phyloP scores from a whole-genome alignment of 2,888 invertebrate species.

The Glyphotaelius pellucidus region DNA sequence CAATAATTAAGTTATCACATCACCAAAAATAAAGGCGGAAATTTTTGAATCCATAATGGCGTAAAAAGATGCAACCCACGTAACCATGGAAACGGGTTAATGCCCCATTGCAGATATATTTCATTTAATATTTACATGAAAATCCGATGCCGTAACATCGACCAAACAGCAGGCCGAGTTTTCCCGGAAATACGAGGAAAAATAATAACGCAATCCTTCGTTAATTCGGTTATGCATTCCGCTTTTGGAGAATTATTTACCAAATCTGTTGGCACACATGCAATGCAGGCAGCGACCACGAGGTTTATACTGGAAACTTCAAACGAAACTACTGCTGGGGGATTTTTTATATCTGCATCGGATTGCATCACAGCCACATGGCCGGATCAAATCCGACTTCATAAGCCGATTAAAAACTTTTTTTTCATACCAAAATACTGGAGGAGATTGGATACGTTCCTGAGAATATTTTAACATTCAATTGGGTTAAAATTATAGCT shows the following conservation, averaged over 20 bases:
- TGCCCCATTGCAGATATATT: neutral
- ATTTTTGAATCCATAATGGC: neutral
- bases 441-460: too few species aligned
- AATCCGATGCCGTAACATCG: neutral
- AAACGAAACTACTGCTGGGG: neutral
- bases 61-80: neutral
- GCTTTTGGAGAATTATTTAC: neutral
- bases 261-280: constrained; percentile 2
- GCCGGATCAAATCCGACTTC: neutral
- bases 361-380: neutral
- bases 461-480: too few species aligned
- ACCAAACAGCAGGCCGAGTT: neutral
- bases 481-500: too few species aligned
- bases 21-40: neutral
- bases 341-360: neutral
- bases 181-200: neutral
- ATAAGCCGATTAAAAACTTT: neutral
- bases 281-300: neutral
- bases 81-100: neutral
- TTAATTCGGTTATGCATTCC: neutral
- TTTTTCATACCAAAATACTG: too few species aligned
- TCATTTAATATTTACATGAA: neutral
- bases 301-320: neutral
- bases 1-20: too few species aligned
- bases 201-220: neutral